Evolutionary conservation across 92 coral and sea anemone genomes (phyloP), one percentile per base, ranked within the genome.

Genomic region (Phenganax marumi): DNA sequence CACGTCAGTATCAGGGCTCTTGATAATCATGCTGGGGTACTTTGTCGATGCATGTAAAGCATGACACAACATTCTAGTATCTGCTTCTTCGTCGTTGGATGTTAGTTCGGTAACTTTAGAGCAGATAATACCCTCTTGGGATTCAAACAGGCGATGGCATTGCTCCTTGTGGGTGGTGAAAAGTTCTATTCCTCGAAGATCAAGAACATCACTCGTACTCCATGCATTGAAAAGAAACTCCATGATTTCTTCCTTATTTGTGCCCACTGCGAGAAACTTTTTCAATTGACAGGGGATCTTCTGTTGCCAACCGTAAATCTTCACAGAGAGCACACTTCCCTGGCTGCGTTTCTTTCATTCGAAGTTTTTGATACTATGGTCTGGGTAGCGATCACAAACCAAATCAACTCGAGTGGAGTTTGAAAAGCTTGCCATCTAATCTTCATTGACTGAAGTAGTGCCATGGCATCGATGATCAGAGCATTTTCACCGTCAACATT

Each of bases 251-350:
- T 70, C 75, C 53, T 70, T 70, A 48, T 70, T 22, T 19, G 7
- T 48, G 5, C 75, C 75, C 1, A 48, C 53, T 33, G 50, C 53
- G 75, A 70, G 50, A 70, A 70, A 70, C 3, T 70, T 22, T 70
- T 70, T 70, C 75, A 50, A 70, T 33, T 70, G 75, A 48, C 75
- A 13, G 12, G 75, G 75, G 50, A 70, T 33, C 53, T 70, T 70
- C 23, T 70, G 75, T 19, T 22, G 75, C 2, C 10, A 14, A 70
- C 75, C 75, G 53, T 70, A 70, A 19, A 56, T 56, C 63, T 56
- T 56, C 3, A 56, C 21, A 3, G 63, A 19, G n/a, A 14, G 75
- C 22, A 48, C 11, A 33, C n/a, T 11, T 25, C 48, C 49, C 16
- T 2, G 17, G 33, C 13, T 48, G 23, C 25, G 75, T 13, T 33